Conservation (phyloP, 2,888 invertebrate genomes). For the Drosophila lacicola region DNA sequence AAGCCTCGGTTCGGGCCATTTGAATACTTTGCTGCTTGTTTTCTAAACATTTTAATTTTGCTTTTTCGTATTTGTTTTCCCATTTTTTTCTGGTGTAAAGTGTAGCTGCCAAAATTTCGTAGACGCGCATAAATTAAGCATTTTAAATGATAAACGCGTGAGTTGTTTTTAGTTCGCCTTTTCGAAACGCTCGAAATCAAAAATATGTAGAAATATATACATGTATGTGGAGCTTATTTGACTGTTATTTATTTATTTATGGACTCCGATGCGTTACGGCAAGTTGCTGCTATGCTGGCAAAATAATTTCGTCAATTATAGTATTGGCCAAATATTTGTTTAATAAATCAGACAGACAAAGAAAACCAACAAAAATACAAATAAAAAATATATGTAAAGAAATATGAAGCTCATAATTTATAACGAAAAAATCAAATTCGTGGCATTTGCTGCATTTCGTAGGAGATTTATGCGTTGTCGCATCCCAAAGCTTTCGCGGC, state of each 20-base stretch:
- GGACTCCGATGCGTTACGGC: conserved; percentile 9
- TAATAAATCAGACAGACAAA: conserved; percentile 60
- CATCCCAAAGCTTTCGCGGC: conserved; percentile 16
- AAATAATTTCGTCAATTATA: conserved; percentile 60
- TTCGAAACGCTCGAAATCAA: conserved; percentile 43
- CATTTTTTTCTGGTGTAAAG: conserved; percentile 49
- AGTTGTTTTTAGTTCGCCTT: conserved; percentile 40
- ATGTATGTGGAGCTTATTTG: conserved; percentile 37
- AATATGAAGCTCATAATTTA: conserved; percentile 5
- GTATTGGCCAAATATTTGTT: conserved; percentile 67
- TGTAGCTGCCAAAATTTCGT: conserved; percentile 64
- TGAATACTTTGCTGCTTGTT: conserved; percentile 54
- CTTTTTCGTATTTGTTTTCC: conserved; percentile 14
- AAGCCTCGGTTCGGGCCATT: conserved; percentile 55
- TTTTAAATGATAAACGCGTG: conserved; percentile 60
- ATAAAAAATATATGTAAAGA: conserved; percentile 9
- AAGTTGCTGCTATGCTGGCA: conserved; percentile 13
- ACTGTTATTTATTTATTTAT: conserved; percentile 14
- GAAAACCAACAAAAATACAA: conserved; percentile 26
- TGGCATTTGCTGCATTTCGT: conserved; percentile 26
- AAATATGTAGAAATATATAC: conserved; percentile 16
- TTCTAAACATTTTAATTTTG: conserved; percentile 36
- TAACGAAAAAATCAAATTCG: conserved; percentile 20
- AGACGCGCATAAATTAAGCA: conserved; percentile 65
- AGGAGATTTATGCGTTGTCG: conserved; percentile 54